These are phyloP conservation scores for Phodopus roborovskii DNA, from an alignment of 2,113 vertebrate species.

Conservation along the genomic window DNA sequence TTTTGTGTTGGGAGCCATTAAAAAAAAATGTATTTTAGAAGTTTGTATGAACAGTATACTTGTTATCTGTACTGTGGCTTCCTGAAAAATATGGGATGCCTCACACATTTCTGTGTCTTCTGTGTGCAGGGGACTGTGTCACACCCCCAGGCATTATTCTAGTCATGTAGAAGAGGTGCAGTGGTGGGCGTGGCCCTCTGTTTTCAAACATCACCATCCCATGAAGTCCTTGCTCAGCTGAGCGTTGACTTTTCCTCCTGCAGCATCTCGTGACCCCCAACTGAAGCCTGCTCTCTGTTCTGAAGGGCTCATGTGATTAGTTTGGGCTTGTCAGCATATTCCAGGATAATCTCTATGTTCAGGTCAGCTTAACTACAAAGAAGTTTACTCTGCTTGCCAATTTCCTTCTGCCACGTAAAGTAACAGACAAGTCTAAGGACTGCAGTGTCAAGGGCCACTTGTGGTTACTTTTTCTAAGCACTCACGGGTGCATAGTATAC, in stretches of 20 bases:
- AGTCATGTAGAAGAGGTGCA: neutral
- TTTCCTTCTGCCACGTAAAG: neutral
- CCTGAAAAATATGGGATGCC: neutral
- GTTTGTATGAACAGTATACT: neutral
- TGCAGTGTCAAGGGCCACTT: neutral
- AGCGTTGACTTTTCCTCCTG: neutral
- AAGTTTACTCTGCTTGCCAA: neutral
- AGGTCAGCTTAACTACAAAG: neutral
- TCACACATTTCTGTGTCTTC: neutral
- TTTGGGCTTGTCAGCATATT: neutral
- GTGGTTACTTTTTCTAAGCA: neutral
- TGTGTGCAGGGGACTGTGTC: neutral
- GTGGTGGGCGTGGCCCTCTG: neutral
- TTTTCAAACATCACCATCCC: neutral
- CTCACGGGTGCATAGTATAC: fast-evolving
- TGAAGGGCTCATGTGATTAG: neutral
- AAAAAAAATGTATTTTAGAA: neutral
- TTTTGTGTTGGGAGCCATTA: neutral
- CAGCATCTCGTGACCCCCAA: neutral
- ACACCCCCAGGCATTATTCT: neutral
- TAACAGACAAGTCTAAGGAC: neutral
- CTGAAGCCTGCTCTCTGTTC: neutral
- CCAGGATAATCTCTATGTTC: neutral
- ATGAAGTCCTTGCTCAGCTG: fast-evolving
- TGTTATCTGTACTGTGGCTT: neutral